Base-by-base conservation (phyloP, 2,888 invertebrate species). In the Noctua janthe region DNA sequence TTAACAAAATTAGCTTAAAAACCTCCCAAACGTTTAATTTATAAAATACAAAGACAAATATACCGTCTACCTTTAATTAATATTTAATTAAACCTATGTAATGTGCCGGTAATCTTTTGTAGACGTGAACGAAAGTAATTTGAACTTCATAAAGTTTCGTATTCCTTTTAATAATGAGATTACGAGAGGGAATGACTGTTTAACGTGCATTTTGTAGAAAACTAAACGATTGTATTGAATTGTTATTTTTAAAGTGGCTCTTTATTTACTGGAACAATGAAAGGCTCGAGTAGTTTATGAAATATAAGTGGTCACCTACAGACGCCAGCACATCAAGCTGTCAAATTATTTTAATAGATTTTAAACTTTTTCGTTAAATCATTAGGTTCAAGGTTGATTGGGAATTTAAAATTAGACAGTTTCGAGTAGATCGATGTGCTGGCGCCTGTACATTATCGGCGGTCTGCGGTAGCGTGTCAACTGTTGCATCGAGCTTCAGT, bases 51-150 rank as follows among this genome's bases (percentile, higher is more conserved):
- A 79, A 79, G 81, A 83, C 77, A 83, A 84, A 81, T 83, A 81
- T 76, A 75, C 74, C 64, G 56, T 43, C 71, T 70, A 75, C 83
- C 66, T 88, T 87, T 80, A 79, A 87, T 88, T 83, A 89, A 88
- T 82, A 79, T 74, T 87, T 83, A 81, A 87, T 81, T 78, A 78
- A 80, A 78, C 64, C 67, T 66, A 81, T 71, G 62, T 78, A 74
- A 85, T 59, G 17, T 76, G 62, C 64, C 74, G 69, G 84, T 81
- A 74, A 78, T 87, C 74, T 87, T 69, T 75, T 69, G 71, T 66
- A 75, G 56, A 78, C 64, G 70, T 54, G 62, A 64, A 74, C 75
- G 62, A 71, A 84, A 80, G 75, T 73, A 78, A 82, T 82, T 82
- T 75, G 39, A n/a, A 74, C 49, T 81, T 81, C 64, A 76, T 71